phyloP scores from a whole-genome alignment of 2,797 vertebrate genomes.

The Platalea minor region DNA sequence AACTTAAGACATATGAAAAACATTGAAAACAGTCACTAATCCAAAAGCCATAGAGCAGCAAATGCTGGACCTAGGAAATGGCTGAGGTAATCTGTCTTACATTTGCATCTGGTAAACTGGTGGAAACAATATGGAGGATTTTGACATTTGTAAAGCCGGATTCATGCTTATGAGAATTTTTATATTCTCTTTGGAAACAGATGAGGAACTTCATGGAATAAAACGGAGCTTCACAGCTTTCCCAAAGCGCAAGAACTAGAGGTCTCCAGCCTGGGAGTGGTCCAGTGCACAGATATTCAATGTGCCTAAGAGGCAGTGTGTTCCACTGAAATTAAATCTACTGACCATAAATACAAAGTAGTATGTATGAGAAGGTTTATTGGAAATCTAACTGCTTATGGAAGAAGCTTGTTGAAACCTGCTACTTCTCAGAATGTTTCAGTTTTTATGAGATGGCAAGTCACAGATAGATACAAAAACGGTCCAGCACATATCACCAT shows the following conservation, averaged over 20 bases:
- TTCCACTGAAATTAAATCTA: not conserved
- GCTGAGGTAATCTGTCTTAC: not conserved
- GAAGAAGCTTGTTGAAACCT: not conserved
- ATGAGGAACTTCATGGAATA: not conserved
- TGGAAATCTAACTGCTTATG: not conserved
- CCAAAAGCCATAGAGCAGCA: not conserved
- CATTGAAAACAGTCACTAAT: not conserved
- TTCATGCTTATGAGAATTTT: not conserved
- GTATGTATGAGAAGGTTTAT: not conserved
- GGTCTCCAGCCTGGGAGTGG: not conserved
- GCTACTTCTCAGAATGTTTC: not conserved
- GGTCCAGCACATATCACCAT: not conserved
- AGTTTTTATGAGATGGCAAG: not conserved
- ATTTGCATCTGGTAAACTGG: not conserved
- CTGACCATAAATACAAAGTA: not conserved
- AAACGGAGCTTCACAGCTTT: not conserved
- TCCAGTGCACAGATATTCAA: not conserved
- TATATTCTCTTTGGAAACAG: not conserved
- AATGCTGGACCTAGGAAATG: not conserved
- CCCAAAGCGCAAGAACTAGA: not conserved
- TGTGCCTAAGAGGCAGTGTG: not conserved
- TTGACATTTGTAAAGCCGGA: not conserved
- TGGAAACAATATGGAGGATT: not conserved
- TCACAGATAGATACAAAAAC: not conserved
- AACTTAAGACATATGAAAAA: not conserved